phyloP scores from a whole-genome alignment of 2,797 vertebrate species.

The Acanthurus lineatus region DNA sequence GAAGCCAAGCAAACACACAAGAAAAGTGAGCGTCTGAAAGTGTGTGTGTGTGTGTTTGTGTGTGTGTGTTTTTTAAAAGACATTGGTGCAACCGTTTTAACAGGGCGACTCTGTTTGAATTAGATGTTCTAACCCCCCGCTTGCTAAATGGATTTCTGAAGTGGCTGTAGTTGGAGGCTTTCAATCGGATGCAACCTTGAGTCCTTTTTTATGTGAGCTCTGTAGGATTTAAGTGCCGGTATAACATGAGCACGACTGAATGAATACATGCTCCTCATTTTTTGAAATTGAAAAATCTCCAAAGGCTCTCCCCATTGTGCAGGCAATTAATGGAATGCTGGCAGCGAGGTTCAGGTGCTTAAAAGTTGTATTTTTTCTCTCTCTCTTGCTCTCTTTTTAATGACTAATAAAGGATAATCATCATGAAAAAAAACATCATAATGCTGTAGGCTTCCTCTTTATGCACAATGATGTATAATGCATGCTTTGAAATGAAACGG shows the following conservation, averaged over 20 bases:
- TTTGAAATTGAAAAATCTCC: constrained; percentile 89
- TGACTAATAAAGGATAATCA: constrained; percentile 90
- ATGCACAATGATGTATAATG: constrained; percentile 89
- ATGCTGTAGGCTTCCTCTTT: constrained; percentile 88
- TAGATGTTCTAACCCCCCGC: constrained; percentile 84
- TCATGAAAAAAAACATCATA: constrained; percentile 83
- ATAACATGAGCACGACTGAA: constrained; percentile 89
- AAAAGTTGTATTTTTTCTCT: constrained; percentile 82
- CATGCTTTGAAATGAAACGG: constrained; percentile 89
- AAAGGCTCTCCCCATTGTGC: constrained; percentile 87
- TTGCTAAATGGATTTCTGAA: constrained; percentile 86
- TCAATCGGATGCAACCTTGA: constrained; percentile 89
- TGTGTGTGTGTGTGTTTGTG: constrained; percentile 60
- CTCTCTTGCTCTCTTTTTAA: constrained; percentile 82
- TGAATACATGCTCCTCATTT: constrained; percentile 89
- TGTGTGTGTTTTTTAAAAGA: constrained; percentile 79
- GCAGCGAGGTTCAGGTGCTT: constrained; percentile 88
- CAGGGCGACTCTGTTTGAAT: constrained; percentile 86
- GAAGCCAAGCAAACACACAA: constrained; percentile 73
- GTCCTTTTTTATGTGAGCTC: constrained; percentile 89
- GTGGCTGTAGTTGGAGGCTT: constrained; percentile 84
- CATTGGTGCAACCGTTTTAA: constrained; percentile 83
- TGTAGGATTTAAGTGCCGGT: constrained; percentile 90
- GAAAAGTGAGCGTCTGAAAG: constrained; percentile 56
- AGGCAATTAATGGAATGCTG: constrained; percentile 90